These are phyloP conservation scores for Anarrhichthys ocellatus DNA, from an alignment of 2,113 vertebrate genomes.

Conservation along the genomic window DNA sequence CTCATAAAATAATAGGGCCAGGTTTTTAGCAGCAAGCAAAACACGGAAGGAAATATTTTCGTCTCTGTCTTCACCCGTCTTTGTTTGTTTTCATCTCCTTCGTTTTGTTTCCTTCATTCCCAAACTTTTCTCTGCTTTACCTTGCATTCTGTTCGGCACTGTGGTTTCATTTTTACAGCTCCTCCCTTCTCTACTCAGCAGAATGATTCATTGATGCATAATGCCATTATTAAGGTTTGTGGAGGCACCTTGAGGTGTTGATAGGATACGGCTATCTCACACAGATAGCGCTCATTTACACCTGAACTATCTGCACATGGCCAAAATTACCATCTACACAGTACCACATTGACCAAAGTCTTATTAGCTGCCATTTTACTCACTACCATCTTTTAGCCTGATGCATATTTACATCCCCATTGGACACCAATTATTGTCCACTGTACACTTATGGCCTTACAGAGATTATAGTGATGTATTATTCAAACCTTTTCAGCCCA, in stretches of 20 bases:
- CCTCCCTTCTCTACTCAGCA: slow-evolving; percentile 22
- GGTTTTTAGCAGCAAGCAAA: slow-evolving; percentile 69
- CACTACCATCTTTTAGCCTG: neutral
- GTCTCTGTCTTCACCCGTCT: slow-evolving; percentile 26
- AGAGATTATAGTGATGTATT: neutral
- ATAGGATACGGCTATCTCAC: neutral
- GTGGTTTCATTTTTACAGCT: slow-evolving; percentile 26
- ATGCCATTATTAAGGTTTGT: slow-evolving; percentile 8
- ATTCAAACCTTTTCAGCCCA: neutral
- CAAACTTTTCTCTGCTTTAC: slow-evolving; percentile 36
- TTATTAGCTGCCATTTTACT: slow-evolving; percentile 4
- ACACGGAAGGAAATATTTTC: slow-evolving; percentile 71
- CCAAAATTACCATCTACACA: neutral
- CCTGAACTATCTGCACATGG: neutral
- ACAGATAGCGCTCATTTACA: neutral
- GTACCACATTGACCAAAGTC: neutral
- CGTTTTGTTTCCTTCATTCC: slow-evolving; percentile 27
- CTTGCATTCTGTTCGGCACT: slow-evolving; percentile 1
- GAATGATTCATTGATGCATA: slow-evolving; percentile 33
- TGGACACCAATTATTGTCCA: neutral
- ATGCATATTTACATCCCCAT: neutral
- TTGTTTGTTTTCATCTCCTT: slow-evolving; percentile 46
- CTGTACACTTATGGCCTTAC: neutral
- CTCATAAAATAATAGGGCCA: slow-evolving; percentile 72
- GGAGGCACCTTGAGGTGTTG: slow-evolving; percentile 27